Evolutionary conservation across 2,888 invertebrate species (phyloP).

Genomic region (Chrysotoxum bicinctum): DNA sequence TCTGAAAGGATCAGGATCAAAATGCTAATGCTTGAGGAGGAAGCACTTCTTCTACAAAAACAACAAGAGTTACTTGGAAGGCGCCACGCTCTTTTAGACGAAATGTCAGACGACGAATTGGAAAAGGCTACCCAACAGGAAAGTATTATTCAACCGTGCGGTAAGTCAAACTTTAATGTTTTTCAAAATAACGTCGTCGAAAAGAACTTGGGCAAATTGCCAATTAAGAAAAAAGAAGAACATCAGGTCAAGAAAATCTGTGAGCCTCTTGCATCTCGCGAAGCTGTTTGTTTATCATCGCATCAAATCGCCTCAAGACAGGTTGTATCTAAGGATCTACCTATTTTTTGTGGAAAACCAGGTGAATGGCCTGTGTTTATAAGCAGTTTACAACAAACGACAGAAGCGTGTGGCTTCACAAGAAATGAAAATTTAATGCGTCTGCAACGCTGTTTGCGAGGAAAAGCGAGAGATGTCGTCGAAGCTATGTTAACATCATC

Average conservation of each 20-base stretch:
- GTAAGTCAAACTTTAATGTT: not conserved
- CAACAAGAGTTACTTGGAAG: not conserved
- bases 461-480: not conserved
- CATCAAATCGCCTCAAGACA: not conserved
- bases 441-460: not conserved
- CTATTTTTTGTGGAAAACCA: not conserved
- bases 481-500: not conserved
- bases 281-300: too few species aligned
- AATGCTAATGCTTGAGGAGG: not conserved
- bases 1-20: not conserved
- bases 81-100: not conserved
- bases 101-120: not conserved
- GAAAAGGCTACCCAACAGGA: not conserved
- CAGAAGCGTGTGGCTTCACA: not conserved
- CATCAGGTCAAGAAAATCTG: not conserved
- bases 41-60: not conserved
- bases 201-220: not conserved
- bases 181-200: not conserved
- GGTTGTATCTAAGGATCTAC: not conserved
- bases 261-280: too few species aligned
- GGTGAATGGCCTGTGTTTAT: not conserved
- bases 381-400: not conserved
- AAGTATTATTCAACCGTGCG: not conserved
- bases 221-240: not conserved
- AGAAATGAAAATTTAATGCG: slow-evolving; percentile 3